These are phyloP conservation scores for Ageneiosus marmoratus DNA, from an alignment of 2,113 vertebrate species.

Conservation along the genomic window DNA sequence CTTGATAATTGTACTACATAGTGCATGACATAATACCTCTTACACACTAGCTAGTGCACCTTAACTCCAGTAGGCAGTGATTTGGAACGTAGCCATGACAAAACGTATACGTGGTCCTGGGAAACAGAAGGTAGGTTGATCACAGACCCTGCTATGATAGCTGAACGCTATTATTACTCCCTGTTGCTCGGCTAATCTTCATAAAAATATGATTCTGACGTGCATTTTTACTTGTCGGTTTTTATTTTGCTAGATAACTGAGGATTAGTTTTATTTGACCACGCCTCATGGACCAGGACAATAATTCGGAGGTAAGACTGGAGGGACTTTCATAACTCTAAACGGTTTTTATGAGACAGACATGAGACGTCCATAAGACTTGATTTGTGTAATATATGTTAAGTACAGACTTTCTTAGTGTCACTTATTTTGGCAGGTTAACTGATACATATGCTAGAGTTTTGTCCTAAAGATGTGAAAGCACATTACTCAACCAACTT, in stretches of 20 bases:
- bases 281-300: slow-evolving; percentile 71
- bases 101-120: slow-evolving; percentile 31
- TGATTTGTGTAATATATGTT: neutral
- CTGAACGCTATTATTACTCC: neutral
- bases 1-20: neutral
- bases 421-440: neutral
- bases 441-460: neutral
- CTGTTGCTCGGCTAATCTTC: neutral
- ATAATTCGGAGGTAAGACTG: slow-evolving; percentile 67
- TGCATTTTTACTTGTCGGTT: neutral
- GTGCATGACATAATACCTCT: neutral
- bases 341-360: neutral
- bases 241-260: neutral
- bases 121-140: slow-evolving; percentile 36
- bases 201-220: neutral
- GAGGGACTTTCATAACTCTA: neutral
- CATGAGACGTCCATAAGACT: neutral
- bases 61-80: neutral
- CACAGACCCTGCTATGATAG: neutral
- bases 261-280: slow-evolving; percentile 38
- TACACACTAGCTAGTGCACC: slow-evolving; percentile 4
- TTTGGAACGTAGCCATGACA: neutral
- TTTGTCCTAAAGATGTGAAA: neutral
- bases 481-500: neutral
- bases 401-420: neutral